Base-by-base conservation (phyloP, 2,888 invertebrate genomes). In the Diaprepes abbreviatus region DNA sequence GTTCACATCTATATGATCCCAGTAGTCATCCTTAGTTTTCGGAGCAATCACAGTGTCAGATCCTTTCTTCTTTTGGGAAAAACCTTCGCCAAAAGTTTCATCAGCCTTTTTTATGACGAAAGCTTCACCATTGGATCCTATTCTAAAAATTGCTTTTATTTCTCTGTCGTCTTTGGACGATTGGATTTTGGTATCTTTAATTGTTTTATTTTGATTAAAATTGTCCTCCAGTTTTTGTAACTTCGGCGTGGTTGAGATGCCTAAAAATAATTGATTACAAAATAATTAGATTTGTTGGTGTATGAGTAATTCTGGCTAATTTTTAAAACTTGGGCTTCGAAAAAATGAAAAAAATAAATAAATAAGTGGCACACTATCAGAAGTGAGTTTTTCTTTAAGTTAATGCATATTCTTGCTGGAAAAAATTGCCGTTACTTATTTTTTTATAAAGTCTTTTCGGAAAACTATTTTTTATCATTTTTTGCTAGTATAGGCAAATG, bases 51-150 rank as follows among this genome's bases (percentile, higher is more conserved):
- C 14, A 10, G 6, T 31, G n/a, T 31, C 17, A n/a, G 14, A 4
- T n/a, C 24, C 40, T 9, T 17, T 7, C 31, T 19, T 60, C n/a
- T 63, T 28, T 24, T 21, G 5, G n/a, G 9, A 1, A 35, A 35
- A 35, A 35, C n/a, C 35, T 7, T n/a, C 55, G 9, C 7, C 55
- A 4, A 19, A 55, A 24, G 7, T 5, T 31, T 68, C 55, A 9
- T 64, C 70, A 9, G 65, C 65, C 21, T 66, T 70, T 28, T 70
- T 65, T 14, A 70, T 36, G 36, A 66, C 54, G 5, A 60, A 38
- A 3, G 60, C 28, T n/a, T 70, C 55, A 7, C 60, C 64, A 17
- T 60, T 55, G 3, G 24, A 12, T 3, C 14, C 12, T 9, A 70
- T 54, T 43, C 35, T 12, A 55, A 70, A 70, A 12, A 66, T 45